A percentile compares a stretch with the other conserved stretches of the same genome.
These are phyloP conservation scores for Apodemia zela DNA, from an alignment of 2,888 invertebrate genomes.

Conservation along the genomic window DNA sequence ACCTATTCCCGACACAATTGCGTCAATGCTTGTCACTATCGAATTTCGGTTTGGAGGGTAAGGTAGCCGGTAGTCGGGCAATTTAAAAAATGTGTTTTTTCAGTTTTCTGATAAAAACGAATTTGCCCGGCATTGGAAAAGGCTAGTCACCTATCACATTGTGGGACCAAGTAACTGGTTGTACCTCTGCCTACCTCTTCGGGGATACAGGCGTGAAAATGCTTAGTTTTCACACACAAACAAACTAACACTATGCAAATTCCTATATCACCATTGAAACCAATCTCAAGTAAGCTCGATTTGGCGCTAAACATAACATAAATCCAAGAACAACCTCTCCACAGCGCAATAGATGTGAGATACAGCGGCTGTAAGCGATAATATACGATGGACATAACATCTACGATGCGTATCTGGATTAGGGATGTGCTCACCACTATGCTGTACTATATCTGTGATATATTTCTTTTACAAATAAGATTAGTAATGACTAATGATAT, in stretches of 20 bases:
- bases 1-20: no score
- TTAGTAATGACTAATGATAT: no score
- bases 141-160: no score
- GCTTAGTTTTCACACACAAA: neutral
- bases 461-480: neutral
- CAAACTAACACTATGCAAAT: neutral
- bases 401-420: neutral
- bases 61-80: no score
- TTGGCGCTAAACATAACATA: slow-evolving; percentile 7
- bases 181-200: no score
- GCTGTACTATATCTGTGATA: neutral
- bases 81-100: no score
- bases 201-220: no score
- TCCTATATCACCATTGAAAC: neutral
- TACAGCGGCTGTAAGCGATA: slow-evolving; percentile 7
- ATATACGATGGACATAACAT: slow-evolving; percentile 14
- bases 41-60: no score
- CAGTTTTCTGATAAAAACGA: no score
- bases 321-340: neutral
- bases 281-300: slow-evolving; percentile 6
- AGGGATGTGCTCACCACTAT: neutral
- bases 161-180: no score
- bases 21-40: no score
- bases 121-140: no score
- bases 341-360: slow-evolving; percentile 7